Percentiles rank a stretch among this genome's conserved stretches.
Conservation (phyloP, 53 echinoderm and acorn worm genomes). For the Holothuria leucospilota region DNA sequence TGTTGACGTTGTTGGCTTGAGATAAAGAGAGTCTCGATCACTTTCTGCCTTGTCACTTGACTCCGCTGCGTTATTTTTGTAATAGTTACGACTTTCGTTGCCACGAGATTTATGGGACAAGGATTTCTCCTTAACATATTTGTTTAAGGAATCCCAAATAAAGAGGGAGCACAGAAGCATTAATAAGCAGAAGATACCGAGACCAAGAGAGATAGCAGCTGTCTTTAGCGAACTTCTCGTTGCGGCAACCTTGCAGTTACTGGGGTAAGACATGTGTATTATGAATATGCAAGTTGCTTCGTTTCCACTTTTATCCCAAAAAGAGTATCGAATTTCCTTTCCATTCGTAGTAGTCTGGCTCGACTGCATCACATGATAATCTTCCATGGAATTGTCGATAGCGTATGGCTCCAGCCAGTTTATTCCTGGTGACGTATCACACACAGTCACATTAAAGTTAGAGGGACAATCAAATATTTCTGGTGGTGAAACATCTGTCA, state of each 20-base stretch:
- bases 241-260: not conserved
- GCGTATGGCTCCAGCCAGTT: not conserved
- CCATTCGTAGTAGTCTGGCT: not conserved
- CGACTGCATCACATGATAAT: not conserved
- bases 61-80: too few relatives aligned
- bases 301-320: not conserved
- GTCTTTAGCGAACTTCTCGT: not conserved
- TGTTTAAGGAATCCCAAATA: not conserved
- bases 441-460: not conserved
- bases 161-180: not conserved
- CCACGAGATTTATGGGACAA: too few relatives aligned
- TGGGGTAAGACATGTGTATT: not conserved
- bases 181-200: not conserved
- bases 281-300: not conserved
- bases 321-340: not conserved
- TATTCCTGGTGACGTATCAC: not conserved
- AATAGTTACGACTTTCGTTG: too few relatives aligned
- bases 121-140: too few relatives aligned
- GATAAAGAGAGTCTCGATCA: too few relatives aligned
- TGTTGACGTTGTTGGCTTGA: too few relatives aligned
- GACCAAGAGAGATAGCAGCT: not conserved
- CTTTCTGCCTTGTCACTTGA: too few relatives aligned
- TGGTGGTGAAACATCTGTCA: not conserved
- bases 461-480: conserved; percentile 18
- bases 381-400: not conserved